Evolutionary conservation across 2,797 vertebrate species (phyloP), one percentile per base, ranked within the genome.

Genomic region (Thalassophryne amazonica): DNA sequence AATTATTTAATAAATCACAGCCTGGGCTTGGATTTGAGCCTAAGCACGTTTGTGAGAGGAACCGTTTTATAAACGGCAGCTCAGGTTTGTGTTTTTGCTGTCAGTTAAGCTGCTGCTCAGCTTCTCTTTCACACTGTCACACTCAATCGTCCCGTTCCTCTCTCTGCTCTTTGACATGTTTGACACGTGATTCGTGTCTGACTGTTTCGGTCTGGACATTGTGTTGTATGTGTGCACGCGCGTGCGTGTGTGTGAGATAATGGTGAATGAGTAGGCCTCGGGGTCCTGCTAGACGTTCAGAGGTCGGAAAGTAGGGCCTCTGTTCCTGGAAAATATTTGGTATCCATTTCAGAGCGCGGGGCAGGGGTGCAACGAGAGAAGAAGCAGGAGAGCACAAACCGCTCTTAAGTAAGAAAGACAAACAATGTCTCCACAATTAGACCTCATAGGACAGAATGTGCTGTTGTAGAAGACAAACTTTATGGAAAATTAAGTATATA

Each of bases 281-380:
- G 64, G 71, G 77, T 68, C 29, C 38, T 51, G 45, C 54, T 29
- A 51, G 42, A 64, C 21, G 3, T 61, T 42, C 35, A 69, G 48
- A 69, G 70, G 70, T 72, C 20, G 53, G 73, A 79, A 81, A 85
- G 29, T 62, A 65, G 64, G 19, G 61, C 65, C 69, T 47, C 57
- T 1, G 38, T 60, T 68, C 71, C 42, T 85, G 77, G 74, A 83
- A 78, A 79, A 78, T 69, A 72, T 69, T 78, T 22, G 11, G 64
- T 78, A 64, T 83, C 69, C 59, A 62, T 79, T 80, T 78, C 75
- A 81, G 48, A 70, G 34, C 37, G 36, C 45, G 71, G 67, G 71
- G 62, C 65, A 78, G 53, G 64, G 66, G 73, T 46, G 68, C 66
- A 63, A 64, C 23, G 51, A 66, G 59, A 63, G 64, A 58, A 37